Base-by-base conservation (phyloP, 1,140 invertebrate genomes). In the Condylostylus longicornis region DNA sequence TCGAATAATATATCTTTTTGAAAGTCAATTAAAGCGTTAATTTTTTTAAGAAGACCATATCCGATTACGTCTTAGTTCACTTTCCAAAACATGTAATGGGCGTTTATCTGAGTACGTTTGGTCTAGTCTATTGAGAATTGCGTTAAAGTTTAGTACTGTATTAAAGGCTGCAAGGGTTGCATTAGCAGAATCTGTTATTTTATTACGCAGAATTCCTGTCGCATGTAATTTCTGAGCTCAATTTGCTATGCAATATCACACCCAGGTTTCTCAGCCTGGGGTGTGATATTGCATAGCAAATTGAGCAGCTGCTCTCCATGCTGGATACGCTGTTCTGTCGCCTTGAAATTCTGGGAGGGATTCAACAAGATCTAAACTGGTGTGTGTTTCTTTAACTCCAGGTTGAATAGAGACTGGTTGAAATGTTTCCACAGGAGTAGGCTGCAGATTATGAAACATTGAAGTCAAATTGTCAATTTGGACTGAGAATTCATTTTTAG, bases 171-270 rank as follows among this genome's bases (percentile, higher is more conserved):
- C 15, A n/a, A 51, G 30, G 10, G 42, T 37, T 8, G 20, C 38
- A 14, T 49, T 31, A 5, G 41, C 47, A 7, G 41, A 10, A 5
- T 36, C 41, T 29, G 30, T 46, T 14, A 48, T 37, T 44, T 50
- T 50, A 35, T 47, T 53, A 33, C 42, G 30, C 4, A 48, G 35
- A 15, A 46, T 46, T 0, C 17, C 42, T 15, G 43, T n/a, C 7
- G 44, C 40, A 23, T 51, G 45, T n/a, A n/a, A n/a, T n/a, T n/a
- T n/a, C n/a, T n/a, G n/a, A n/a, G n/a, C n/a, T n/a, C n/a, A n/a
- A n/a, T n/a, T n/a, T n/a, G n/a, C n/a, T n/a, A n/a, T n/a, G n/a
- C n/a, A n/a, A n/a, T n/a, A n/a, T n/a, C n/a, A n/a, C n/a, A n/a
- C n/a, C n/a, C n/a, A n/a, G n/a, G n/a, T n/a, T n/a, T n/a, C n/a